Evolutionary conservation across 2,113 vertebrate genomes (phyloP).

Genomic region (Fukomys damarensis): DNA sequence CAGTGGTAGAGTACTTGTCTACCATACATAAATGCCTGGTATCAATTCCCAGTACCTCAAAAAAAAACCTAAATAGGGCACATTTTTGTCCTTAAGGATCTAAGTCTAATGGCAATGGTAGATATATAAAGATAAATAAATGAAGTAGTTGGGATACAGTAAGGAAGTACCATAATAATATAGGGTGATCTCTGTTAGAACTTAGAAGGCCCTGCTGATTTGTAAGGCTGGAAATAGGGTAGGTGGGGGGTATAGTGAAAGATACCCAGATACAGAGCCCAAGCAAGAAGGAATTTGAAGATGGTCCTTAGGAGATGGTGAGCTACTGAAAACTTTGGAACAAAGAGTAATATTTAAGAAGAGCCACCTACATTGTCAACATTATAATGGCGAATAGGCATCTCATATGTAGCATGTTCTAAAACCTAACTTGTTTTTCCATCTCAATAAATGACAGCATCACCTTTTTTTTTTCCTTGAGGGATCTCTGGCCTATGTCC

Average conservation of each 20-base stretch:
- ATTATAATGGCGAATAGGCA: neutral
- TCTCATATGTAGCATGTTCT: neutral
- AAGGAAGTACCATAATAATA: neutral
- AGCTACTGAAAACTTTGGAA: constrained; percentile 13
- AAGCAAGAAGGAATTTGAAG: neutral
- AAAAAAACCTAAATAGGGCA: neutral
- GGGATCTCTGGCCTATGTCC: neutral
- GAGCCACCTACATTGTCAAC: neutral
- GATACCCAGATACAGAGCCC: neutral
- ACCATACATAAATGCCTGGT: neutral
- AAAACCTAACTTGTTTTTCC: neutral
- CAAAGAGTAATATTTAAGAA: neutral
- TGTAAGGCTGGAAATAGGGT: neutral
- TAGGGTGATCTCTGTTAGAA: neutral
- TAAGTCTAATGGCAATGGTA: neutral
- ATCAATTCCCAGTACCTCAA: neutral
- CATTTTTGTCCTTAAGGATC: neutral
- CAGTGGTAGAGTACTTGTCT: neutral
- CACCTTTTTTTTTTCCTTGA: neutral
- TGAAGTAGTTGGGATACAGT: neutral
- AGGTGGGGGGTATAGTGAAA: neutral
- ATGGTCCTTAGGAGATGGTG: neutral
- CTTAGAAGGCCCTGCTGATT: neutral
- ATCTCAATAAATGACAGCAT: neutral
- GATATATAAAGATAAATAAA: neutral